phyloP scores from a whole-genome alignment of 2,113 vertebrate genomes.

The Dasyornis broadbenti region DNA sequence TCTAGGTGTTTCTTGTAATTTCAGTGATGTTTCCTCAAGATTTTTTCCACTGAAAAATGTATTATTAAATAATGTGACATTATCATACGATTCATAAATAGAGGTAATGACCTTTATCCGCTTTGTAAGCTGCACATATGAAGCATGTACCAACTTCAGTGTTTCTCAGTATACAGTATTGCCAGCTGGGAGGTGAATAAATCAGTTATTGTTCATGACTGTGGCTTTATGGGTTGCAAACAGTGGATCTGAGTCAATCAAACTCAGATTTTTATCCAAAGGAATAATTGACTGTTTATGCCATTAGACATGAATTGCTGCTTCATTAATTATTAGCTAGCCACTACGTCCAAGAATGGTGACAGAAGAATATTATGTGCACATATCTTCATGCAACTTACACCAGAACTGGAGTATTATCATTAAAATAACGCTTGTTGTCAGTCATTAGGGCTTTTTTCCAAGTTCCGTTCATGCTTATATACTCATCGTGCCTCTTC shows the following conservation, averaged over 20 bases:
- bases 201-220: conserved; percentile 20
- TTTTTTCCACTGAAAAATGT: background rate
- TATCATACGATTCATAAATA: background rate
- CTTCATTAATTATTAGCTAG: conserved; percentile 65
- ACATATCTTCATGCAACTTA: conserved; percentile 19
- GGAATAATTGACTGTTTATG: conserved; percentile 43
- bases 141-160: background rate
- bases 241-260: conserved; percentile 39
- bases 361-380: conserved; percentile 30
- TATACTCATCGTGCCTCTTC: conserved; percentile 42
- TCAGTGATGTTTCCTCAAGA: background rate
- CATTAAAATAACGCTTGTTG: conserved; percentile 38
- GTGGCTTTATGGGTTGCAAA: conserved; percentile 35
- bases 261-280: conserved; percentile 46
- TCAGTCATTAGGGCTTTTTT: conserved; percentile 58
- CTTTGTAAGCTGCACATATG: background rate
- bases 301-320: conserved; percentile 47
- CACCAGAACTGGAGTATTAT: background rate
- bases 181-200: conserved; percentile 3
- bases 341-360: conserved; percentile 22
- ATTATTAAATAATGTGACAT: background rate
- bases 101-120: background rate
- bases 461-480: conserved; percentile 52
- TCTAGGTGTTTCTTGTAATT: background rate
- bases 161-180: background rate